phyloP scores from a whole-genome alignment of 2,113 vertebrate genomes.

The Pterophyllum scalare region DNA sequence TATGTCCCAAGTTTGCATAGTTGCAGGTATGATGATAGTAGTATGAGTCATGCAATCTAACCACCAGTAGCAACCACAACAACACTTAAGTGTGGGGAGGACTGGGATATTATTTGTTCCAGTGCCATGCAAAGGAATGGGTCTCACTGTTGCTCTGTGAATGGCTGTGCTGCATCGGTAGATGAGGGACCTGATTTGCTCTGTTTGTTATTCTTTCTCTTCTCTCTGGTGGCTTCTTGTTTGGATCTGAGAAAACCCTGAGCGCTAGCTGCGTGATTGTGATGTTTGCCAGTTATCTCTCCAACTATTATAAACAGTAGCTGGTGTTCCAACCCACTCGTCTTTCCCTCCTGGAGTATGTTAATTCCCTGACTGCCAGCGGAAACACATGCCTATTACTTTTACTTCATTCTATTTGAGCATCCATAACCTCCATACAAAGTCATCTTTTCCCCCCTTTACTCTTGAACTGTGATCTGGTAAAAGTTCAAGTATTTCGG shows the following conservation, averaged over 20 bases:
- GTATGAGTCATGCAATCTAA: conserved; percentile 29
- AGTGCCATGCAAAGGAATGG: conserved; percentile 25
- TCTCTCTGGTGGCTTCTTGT: conserved; percentile 60
- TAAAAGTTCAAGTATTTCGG: conserved; percentile 14
- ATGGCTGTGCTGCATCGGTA: conserved; percentile 21
- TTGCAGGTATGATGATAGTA: background rate
- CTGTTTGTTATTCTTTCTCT: conserved; percentile 57
- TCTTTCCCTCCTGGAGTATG: conserved; percentile 21
- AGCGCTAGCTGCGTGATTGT: conserved; percentile 44
- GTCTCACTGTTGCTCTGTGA: conserved; percentile 35
- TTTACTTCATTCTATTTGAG: conserved; percentile 39
- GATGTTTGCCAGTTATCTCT: conserved; percentile 48
- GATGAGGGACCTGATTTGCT: conserved; percentile 62
- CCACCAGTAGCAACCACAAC: background rate
- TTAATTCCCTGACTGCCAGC: conserved; percentile 37
- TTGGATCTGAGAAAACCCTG: conserved; percentile 56
- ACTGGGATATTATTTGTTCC: conserved; percentile 44
- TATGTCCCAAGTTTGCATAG: conserved; percentile 22
- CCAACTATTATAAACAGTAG: conserved; percentile 39
- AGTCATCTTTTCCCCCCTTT: background rate
- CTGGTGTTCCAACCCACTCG: conserved; percentile 55
- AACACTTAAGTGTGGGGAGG: background rate
- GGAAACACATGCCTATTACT: conserved; percentile 41
- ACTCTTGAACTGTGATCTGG: conserved; percentile 23
- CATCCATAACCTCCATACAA: background rate